Conservation (phyloP, 1,140 invertebrate genomes). For the Steinernema khuongi region DNA sequence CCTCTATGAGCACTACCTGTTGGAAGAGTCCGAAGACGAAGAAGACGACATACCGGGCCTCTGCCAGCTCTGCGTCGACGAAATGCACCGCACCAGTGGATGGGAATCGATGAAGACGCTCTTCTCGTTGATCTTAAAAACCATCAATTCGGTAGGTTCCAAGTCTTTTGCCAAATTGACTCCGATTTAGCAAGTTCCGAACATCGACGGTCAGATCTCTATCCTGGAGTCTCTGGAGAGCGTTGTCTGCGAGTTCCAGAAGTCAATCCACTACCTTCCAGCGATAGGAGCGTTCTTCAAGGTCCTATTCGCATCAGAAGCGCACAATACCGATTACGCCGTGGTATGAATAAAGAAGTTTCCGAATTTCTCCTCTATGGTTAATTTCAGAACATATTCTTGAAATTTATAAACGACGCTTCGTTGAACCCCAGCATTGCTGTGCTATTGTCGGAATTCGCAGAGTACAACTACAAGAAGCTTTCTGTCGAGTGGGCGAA, state of each 20-base stretch:
- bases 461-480: not conserved
- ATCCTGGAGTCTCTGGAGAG: not conserved
- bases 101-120: not conserved
- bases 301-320: not conserved
- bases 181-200: not conserved
- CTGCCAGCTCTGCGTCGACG: not conserved
- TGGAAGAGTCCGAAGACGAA: not conserved
- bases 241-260: not conserved
- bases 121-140: not conserved
- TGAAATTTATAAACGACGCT: not conserved
- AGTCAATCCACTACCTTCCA: not conserved
- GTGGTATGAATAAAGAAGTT: not conserved
- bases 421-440: not conserved
- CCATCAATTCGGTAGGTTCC: not conserved
- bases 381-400: not conserved
- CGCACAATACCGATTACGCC: not conserved
- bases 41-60: not conserved
- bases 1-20: no score
- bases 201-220: not conserved
- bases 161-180: not conserved
- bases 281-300: not conserved
- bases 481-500: not conserved
- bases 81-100: not conserved
- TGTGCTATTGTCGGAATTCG: not conserved
- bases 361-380: not conserved